Percentiles rank a stretch among this genome's conserved stretches.
phyloP scores from a whole-genome alignment of 2,888 invertebrate genomes.

The Nesidiocoris tenuis region DNA sequence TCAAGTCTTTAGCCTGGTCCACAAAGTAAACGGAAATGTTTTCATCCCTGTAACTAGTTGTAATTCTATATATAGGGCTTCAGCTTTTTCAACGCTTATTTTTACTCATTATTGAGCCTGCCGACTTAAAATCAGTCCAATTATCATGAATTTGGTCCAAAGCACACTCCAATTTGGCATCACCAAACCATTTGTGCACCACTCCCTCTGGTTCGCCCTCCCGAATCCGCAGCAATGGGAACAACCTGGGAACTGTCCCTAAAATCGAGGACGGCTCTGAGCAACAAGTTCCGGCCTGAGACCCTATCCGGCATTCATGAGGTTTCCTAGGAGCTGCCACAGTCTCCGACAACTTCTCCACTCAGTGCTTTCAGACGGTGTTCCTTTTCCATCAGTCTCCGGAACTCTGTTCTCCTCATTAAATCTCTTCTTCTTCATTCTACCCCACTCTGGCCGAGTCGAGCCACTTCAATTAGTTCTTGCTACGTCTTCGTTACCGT shows the following conservation, averaged over 20 bases:
- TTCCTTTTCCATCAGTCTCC: background rate
- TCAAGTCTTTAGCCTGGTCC: no score
- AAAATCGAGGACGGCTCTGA: background rate
- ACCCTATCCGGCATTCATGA: slow-evolving; percentile 35
- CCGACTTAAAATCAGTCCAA: no score
- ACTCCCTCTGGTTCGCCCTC: no score
- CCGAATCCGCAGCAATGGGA: background rate
- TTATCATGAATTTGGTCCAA: no score
- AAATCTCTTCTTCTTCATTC: background rate
- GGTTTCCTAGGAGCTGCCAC: slow-evolving; percentile 10
- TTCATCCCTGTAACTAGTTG: no score
- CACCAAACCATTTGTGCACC: no score
- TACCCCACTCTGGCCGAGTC: background rate
- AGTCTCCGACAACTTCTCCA: background rate
- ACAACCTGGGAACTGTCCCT: background rate
- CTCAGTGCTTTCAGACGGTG: background rate
- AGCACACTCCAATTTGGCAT: no score
- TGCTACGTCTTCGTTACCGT: background rate
- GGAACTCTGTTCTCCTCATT: background rate
- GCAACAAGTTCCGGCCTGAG: slow-evolving; percentile 28
- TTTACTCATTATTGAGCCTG: no score
- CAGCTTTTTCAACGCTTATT: no score
- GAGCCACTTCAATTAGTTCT: background rate
- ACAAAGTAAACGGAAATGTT: no score
- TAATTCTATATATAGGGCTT: no score